Evolutionary conservation across 2,888 invertebrate genomes (phyloP).

Genomic region (Leucophenga montana): DNA sequence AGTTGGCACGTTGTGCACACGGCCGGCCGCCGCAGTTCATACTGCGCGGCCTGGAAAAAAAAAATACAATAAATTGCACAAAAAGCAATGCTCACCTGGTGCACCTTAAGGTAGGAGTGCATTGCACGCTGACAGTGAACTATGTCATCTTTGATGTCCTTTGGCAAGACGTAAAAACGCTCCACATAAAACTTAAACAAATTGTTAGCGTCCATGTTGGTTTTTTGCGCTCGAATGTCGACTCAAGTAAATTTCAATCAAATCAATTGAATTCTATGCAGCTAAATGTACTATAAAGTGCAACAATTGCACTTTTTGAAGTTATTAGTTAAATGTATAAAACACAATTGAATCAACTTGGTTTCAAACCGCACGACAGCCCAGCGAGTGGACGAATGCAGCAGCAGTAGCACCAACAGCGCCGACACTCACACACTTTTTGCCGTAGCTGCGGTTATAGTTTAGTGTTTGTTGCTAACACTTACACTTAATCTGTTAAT

Average conservation of each 20-base stretch:
- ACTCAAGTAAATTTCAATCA: too few relatives aligned
- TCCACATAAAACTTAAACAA: slow-evolving; percentile 60
- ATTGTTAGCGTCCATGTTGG: background rate
- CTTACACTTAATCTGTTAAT: too few relatives aligned
- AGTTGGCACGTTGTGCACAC: background rate
- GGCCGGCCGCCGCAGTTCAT: background rate
- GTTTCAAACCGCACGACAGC: background rate
- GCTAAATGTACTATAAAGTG: background rate
- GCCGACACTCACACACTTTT: background rate
- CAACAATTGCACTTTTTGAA: background rate
- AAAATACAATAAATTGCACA: too few relatives aligned
- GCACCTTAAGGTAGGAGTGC: slow-evolving; percentile 68
- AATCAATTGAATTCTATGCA: background rate
- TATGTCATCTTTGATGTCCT: slow-evolving; percentile 69
- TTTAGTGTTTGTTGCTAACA: too few relatives aligned
- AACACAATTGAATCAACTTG: background rate
- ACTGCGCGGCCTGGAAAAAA: too few relatives aligned
- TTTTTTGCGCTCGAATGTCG: background rate
- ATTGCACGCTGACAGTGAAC: slow-evolving; percentile 71
- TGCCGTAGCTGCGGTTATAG: too few relatives aligned
- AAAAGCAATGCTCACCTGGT: slow-evolving; percentile 64
- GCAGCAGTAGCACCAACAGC: background rate
- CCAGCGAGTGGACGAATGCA: background rate
- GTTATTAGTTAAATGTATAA: background rate
- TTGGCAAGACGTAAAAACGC: slow-evolving; percentile 63